Evolutionary conservation across 2,113 vertebrate genomes (phyloP).

Genomic region (Neolamprologus modestus): DNA sequence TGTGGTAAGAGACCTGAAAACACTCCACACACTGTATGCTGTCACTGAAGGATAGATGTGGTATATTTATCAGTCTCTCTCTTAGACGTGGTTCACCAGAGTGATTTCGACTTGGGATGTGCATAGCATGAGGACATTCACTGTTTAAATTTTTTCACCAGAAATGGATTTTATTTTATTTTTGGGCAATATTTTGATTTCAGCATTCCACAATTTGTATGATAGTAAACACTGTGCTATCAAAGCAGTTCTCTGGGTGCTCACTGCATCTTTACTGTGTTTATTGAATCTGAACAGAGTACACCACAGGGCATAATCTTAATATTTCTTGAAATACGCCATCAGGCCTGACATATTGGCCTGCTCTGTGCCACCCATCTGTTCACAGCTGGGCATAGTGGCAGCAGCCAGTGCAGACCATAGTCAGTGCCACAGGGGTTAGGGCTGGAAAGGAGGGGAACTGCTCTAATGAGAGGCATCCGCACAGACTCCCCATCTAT

Average conservation of each 20-base stretch:
- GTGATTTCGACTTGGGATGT: background rate
- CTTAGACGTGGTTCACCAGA: background rate
- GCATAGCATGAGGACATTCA: background rate
- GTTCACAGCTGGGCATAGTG: slow-evolving; percentile 8
- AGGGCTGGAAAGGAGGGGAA: background rate
- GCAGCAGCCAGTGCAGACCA: background rate
- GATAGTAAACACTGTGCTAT: background rate
- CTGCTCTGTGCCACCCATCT: slow-evolving; percentile 24
- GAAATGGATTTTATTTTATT: background rate
- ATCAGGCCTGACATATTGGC: slow-evolving; percentile 40
- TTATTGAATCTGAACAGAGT: background rate
- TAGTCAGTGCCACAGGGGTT: slow-evolving; percentile 10
- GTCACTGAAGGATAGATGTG: background rate
- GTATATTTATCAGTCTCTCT: background rate
- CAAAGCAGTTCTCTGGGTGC: background rate
- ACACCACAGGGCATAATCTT: background rate
- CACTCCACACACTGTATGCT: background rate
- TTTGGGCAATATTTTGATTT: background rate
- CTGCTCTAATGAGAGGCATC: background rate
- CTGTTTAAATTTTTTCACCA: background rate
- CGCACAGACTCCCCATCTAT: background rate
- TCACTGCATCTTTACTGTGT: background rate
- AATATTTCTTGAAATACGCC: slow-evolving; percentile 14
- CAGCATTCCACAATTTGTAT: background rate
- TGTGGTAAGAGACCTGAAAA: background rate